Evolutionary conservation across 2,888 invertebrate genomes (phyloP).

Genomic region (Hirtodrosophila confusa): DNA sequence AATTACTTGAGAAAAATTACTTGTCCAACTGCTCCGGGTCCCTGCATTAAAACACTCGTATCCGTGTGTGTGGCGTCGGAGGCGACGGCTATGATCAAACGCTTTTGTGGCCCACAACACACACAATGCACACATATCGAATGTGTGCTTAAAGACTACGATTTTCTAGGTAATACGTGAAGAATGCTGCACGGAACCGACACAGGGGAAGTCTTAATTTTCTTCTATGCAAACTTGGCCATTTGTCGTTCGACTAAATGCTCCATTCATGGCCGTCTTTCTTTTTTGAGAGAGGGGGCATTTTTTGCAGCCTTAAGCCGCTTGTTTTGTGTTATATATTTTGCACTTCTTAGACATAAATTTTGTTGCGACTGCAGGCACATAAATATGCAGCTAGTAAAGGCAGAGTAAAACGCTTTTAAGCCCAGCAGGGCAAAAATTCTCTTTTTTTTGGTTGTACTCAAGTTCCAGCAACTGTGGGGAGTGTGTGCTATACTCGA

Average conservation of each 20-base stretch:
- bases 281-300: slow-evolving; percentile 12
- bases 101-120: slow-evolving; percentile 45
- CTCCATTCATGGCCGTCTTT: slow-evolving; percentile 63
- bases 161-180: slow-evolving; percentile 5
- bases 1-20: slow-evolving; percentile 82
- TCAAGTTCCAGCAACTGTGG: neutral
- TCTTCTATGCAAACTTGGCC: slow-evolving; percentile 67
- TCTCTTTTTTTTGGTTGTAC: slow-evolving; percentile 4
- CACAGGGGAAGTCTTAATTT: slow-evolving; percentile 71
- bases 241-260: slow-evolving; percentile 74
- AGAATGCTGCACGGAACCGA: slow-evolving; percentile 6
- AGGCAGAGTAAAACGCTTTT: slow-evolving; percentile 39
- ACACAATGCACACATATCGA: slow-evolving; percentile 20
- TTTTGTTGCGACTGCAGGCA: slow-evolving; percentile 57
- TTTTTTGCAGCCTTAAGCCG: slow-evolving; percentile 49
- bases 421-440: slow-evolving; percentile 25
- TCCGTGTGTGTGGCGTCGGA: slow-evolving; percentile 49
- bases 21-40: slow-evolving; percentile 61
- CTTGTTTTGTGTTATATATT: slow-evolving; percentile 76
- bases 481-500: slow-evolving; percentile 18
- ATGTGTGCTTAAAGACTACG: slow-evolving; percentile 35
- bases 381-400: slow-evolving; percentile 64
- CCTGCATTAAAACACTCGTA: slow-evolving; percentile 11
- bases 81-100: slow-evolving; percentile 68
- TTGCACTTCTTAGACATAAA: slow-evolving; percentile 77